phyloP scores from a whole-genome alignment of 1,140 invertebrate species.

The Euura saliciscinereae region DNA sequence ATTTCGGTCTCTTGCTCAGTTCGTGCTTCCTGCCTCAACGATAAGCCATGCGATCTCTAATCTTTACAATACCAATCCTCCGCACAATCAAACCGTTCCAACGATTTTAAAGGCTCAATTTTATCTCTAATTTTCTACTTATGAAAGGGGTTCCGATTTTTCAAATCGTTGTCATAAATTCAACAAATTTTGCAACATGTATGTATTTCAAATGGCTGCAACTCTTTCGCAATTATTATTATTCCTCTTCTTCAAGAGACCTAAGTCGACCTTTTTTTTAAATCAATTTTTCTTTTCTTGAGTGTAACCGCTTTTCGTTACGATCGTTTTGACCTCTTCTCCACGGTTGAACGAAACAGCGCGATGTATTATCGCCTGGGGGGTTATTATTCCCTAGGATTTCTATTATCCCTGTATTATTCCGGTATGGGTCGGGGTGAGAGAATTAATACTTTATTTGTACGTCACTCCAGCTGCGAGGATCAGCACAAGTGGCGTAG shows the following conservation, averaged over 20 bases:
- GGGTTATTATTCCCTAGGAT: neutral
- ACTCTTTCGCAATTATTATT: too few relatives aligned
- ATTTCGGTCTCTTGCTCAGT: conserved; percentile 43
- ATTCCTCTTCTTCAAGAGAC: neutral
- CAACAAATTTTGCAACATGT: too few relatives aligned
- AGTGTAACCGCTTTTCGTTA: neutral
- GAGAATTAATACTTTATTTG: conserved; percentile 56
- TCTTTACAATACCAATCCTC: neutral
- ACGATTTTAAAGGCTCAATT: neutral
- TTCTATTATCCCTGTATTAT: neutral
- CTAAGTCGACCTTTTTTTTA: too few relatives aligned
- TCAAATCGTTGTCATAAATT: too few relatives aligned
- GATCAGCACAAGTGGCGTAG: conserved; percentile 52
- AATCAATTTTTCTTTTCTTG: neutral
- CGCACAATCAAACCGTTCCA: neutral
- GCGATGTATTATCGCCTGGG: neutral
- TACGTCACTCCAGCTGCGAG: conserved; percentile 57
- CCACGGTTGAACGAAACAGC: neutral
- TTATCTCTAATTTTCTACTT: neutral
- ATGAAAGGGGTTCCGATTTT: too few relatives aligned
- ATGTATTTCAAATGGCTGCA: too few relatives aligned
- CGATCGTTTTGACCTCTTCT: neutral
- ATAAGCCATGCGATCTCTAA: neutral
- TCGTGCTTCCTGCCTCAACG: neutral
- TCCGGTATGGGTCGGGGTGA: conserved; percentile 24